Evolutionary conservation across 2,888 invertebrate genomes (phyloP).

Genomic region (Volucella bombylans): DNA sequence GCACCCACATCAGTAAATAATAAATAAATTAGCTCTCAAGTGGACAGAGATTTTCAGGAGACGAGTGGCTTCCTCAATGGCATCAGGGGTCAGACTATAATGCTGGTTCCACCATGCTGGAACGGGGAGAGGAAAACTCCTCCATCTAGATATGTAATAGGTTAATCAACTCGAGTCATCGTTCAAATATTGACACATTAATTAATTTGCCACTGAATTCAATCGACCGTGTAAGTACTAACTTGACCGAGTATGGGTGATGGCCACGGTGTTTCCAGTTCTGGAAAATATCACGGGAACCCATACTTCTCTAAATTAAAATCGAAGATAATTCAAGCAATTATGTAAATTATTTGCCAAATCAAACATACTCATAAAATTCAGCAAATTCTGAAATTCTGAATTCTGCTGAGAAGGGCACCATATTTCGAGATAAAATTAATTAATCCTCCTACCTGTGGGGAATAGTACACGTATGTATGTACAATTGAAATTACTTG

Average conservation of each 20-base stretch:
- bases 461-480: neutral
- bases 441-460: slow-evolving; percentile 8
- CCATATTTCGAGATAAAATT: slow-evolving; percentile 17
- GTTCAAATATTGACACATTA: neutral
- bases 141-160: neutral
- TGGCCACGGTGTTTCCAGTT: too few relatives aligned
- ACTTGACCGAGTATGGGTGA: neutral
- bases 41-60: neutral
- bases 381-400: slow-evolving; percentile 15
- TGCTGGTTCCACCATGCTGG: too few relatives aligned
- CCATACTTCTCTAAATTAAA: neutral
- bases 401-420: neutral
- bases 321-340: slow-evolving; percentile 1
- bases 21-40: slow-evolving; percentile 17
- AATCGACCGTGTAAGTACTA: neutral
- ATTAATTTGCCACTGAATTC: neutral
- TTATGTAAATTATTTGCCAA: slow-evolving; percentile 17
- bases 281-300: too few relatives aligned
- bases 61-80: neutral
- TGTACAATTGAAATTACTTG: too few relatives aligned
- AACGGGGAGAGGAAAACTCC: neutral
- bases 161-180: neutral
- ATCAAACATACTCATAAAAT: neutral
- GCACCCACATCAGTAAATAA: neutral
- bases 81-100: neutral